phyloP scores from a whole-genome alignment of 1,140 invertebrate genomes.

The Drosophila mauritiana region DNA sequence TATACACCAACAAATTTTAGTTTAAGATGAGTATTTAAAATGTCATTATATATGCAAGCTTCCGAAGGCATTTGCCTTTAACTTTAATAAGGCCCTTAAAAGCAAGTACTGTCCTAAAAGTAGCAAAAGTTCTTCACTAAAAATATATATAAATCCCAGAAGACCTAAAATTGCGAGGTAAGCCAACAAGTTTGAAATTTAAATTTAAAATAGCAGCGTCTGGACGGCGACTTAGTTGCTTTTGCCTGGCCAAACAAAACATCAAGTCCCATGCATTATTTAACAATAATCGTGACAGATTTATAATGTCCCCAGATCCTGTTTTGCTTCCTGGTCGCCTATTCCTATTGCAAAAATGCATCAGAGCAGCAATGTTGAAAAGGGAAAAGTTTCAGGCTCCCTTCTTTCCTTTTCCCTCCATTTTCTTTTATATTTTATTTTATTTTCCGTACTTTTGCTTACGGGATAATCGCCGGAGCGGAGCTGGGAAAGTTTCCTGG shows the following conservation, averaged over 20 bases:
- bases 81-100: neutral
- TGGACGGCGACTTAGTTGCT: conserved; percentile 13
- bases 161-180: neutral
- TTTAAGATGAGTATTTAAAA: neutral
- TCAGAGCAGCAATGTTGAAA: conserved; percentile 30
- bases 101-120: conserved; percentile 1
- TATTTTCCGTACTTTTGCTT: conserved; percentile 36
- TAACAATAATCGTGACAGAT: conserved; percentile 62
- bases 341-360: conserved; percentile 37
- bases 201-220: conserved; percentile 13
- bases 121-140: neutral
- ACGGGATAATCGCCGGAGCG: conserved; percentile 48
- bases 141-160: neutral
- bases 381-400: conserved; percentile 30
- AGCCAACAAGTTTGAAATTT: conserved; percentile 9
- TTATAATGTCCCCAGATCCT: conserved; percentile 56
- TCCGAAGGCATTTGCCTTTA: neutral
- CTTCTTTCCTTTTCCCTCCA: neutral
- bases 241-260: conserved; percentile 17
- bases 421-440: neutral
- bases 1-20: too few species aligned
- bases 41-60: neutral
- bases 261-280: conserved; percentile 53
- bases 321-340: conserved; percentile 11
- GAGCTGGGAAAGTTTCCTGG: conserved; percentile 25